Conservation (phyloP, 2,113 vertebrate species). For the Corythaixoides concolor region DNA sequence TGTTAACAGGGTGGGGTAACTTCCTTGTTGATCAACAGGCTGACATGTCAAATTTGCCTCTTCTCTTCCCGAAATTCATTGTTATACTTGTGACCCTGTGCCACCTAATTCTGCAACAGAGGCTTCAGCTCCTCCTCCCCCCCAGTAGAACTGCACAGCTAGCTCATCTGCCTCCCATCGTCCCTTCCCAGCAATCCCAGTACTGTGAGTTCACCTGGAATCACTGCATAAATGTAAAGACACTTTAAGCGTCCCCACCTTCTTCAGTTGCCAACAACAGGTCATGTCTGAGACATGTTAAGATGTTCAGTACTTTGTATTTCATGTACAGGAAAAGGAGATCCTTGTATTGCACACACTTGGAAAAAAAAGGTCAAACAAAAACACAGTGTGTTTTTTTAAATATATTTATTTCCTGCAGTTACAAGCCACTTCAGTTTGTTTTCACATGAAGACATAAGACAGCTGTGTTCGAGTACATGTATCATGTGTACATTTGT, state of each 20-base stretch:
- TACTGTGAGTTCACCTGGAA: not conserved
- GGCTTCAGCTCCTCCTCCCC: not conserved
- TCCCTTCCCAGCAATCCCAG: not conserved
- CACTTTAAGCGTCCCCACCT: not conserved
- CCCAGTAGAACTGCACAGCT: not conserved
- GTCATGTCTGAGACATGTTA: fast-evolving
- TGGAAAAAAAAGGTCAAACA: not conserved
- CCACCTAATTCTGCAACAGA: not conserved
- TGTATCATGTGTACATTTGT: too few species aligned
- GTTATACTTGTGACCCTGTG: not conserved
- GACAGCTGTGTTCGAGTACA: not conserved
- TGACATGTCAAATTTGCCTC: fast-evolving
- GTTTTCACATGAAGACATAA: not conserved
- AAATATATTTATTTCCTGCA: not conserved
- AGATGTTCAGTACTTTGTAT: not conserved
- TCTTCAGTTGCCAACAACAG: not conserved
- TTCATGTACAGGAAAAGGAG: not conserved
- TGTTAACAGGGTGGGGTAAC: fast-evolving
- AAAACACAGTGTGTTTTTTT: not conserved
- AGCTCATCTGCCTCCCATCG: not conserved
- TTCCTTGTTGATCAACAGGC: not conserved
- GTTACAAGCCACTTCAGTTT: not conserved
- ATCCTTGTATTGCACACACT: not conserved
- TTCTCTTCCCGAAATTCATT: not conserved
- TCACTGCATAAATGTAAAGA: fast-evolving